phyloP scores from a whole-genome alignment of 2,797 vertebrate species.

The Eospalax fontanierii region DNA sequence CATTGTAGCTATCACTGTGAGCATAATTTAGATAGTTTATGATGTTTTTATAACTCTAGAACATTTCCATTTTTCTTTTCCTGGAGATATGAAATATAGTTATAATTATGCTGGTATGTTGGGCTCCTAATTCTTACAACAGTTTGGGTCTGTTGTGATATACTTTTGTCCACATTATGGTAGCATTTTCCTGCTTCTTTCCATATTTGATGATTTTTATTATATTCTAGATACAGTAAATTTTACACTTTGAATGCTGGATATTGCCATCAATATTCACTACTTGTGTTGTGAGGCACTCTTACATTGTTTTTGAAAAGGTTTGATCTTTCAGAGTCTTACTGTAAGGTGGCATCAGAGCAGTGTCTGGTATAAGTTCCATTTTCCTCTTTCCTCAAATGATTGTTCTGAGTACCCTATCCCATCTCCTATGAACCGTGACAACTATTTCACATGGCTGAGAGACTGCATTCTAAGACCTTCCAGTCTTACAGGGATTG shows the following conservation, averaged over 20 bases:
- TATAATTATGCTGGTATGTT: not conserved
- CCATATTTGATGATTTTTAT: not conserved
- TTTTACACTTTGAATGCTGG: not conserved
- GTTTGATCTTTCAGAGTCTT: not conserved
- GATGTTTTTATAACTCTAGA: not conserved
- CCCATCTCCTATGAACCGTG: not conserved
- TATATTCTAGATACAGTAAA: not conserved
- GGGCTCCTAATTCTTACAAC: not conserved
- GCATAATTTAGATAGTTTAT: not conserved
- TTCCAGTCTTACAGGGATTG: not conserved
- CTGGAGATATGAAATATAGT: not conserved
- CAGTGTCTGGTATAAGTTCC: not conserved
- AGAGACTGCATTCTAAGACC: not conserved
- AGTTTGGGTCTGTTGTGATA: not conserved
- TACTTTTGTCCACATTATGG: not conserved
- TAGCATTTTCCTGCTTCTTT: not conserved
- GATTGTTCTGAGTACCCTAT: not conserved
- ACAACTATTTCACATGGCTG: not conserved
- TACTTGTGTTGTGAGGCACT: not conserved
- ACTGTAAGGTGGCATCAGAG: not conserved
- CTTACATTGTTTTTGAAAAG: not conserved
- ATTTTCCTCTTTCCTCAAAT: not conserved
- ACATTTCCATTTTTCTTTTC: not conserved
- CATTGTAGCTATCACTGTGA: not conserved
- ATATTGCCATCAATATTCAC: not conserved